Evolutionary conservation across 2,888 invertebrate species (phyloP), one percentile per base, ranked within the genome.

Genomic region (Orthosia gothica): DNA sequence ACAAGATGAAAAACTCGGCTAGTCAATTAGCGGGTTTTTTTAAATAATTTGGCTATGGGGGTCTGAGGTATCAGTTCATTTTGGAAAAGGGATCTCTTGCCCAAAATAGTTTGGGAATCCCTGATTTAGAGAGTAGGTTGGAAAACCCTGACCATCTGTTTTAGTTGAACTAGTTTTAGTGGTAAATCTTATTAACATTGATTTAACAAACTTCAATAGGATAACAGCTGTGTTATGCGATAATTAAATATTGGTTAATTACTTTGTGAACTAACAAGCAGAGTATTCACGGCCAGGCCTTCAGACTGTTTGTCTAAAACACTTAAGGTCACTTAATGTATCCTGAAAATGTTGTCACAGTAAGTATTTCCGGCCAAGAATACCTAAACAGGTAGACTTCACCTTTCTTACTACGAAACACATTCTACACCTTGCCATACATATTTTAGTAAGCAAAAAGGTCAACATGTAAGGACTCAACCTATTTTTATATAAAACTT

Each of bases 251-350:
- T 47, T 52, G 32, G 13, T 58, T 45, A 7, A 74, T 47, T 52
- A 32, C 47, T 74, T 47, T 26, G 15, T 47, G 2, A 74, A 76
- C 20, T 47, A 57, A 49, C 7, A 16, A 54, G 18, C 18, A 4
- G 0, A 18, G 9, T 61, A 23, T 18, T 32, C 16, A 55, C 4
- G 16, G 18, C 3, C 15, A 69, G 47, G 4, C 0, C 5, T 59
- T 23, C 23, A 18, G 7, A n/a, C 40, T 23, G 20, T 49, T 62
- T 47, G n/a, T n/a, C n/a, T 62, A 49, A 74, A 9, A 12, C 9
- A 32, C 16, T 16, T 23, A 61, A 57, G 13, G 4, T 40, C 18
- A 18, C 16, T 45, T 47, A 11, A 13, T 1, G 7, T 67, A 40
- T 23, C 5, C 11, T 18, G 26, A 50, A 49, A 5, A 49, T 40